Percentiles rank a stretch among this genome's conserved stretches.
phyloP scores from a whole-genome alignment of 2,888 invertebrate species.

The Syritta pipiens region DNA sequence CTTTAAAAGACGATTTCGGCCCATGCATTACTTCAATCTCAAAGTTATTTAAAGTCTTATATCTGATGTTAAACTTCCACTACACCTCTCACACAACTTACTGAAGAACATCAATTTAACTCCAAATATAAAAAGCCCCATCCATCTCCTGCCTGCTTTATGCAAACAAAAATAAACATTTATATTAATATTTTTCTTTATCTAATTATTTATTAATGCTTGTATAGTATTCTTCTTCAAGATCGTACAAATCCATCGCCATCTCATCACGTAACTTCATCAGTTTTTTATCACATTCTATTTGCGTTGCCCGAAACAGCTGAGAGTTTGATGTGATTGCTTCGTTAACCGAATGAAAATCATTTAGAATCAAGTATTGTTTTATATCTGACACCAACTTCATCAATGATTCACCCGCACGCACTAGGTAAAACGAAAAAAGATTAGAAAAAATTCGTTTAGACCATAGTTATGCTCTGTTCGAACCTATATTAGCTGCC shows the following conservation, averaged over 20 bases:
- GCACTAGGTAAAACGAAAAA: slow-evolving; percentile 81
- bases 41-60: too few relatives aligned
- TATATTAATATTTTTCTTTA: slow-evolving; percentile 23
- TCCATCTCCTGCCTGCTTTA: too few relatives aligned
- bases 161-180: not conserved
- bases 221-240: slow-evolving; percentile 79
- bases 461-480: not conserved
- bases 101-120: too few relatives aligned
- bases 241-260: slow-evolving; percentile 87
- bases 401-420: slow-evolving; percentile 98
- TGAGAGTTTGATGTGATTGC: slow-evolving; percentile 96
- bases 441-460: not conserved
- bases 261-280: slow-evolving; percentile 96
- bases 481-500: slow-evolving; percentile 91
- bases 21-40: too few relatives aligned
- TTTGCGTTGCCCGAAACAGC: slow-evolving; percentile 92
- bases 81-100: too few relatives aligned
- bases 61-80: too few relatives aligned
- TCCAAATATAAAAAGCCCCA: too few relatives aligned
- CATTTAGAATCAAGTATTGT: slow-evolving; percentile 97
- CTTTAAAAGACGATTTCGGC: too few relatives aligned
- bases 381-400: slow-evolving; percentile 98
- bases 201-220: slow-evolving; percentile 77
- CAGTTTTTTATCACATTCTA: slow-evolving; percentile 95
- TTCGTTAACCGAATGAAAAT: slow-evolving; percentile 98